phyloP scores from a whole-genome alignment of 2,113 vertebrate genomes.

The Abramis brama region DNA sequence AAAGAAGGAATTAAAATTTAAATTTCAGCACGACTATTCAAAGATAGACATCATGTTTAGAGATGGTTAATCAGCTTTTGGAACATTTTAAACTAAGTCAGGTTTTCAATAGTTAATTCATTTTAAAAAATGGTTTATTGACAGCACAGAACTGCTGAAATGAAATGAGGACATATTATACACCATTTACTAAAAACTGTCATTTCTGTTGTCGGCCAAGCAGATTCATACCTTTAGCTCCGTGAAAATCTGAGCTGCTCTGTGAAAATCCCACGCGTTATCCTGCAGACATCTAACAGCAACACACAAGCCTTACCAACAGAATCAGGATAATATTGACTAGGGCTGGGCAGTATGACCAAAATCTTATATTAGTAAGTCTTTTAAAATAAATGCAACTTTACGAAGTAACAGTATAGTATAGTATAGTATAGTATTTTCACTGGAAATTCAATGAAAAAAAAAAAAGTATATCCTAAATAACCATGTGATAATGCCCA shows the following conservation, averaged over 20 bases:
- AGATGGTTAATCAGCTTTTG: background rate
- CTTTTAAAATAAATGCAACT: background rate
- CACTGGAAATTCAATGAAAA: background rate
- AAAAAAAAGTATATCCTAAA: background rate
- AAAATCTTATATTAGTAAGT: background rate
- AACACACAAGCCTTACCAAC: background rate
- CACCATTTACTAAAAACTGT: background rate
- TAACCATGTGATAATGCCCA: background rate
- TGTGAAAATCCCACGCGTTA: slow-evolving; percentile 86
- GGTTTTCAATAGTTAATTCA: background rate
- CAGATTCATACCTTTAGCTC: slow-evolving; percentile 81
- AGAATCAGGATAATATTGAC: background rate
- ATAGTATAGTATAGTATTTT: background rate
- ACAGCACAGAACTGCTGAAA: background rate
- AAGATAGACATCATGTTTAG: background rate
- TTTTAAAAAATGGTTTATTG: background rate
- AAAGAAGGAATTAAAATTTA: background rate
- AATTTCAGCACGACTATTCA: background rate
- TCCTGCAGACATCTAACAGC: slow-evolving; percentile 85
- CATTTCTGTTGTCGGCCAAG: background rate
- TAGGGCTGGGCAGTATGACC: background rate
- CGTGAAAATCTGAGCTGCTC: slow-evolving; percentile 83
- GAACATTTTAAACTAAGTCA: background rate
- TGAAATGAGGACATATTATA: background rate
- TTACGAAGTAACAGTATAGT: background rate